phyloP scores from a whole-genome alignment of 2,113 vertebrate species.

The Caracal caracal region DNA sequence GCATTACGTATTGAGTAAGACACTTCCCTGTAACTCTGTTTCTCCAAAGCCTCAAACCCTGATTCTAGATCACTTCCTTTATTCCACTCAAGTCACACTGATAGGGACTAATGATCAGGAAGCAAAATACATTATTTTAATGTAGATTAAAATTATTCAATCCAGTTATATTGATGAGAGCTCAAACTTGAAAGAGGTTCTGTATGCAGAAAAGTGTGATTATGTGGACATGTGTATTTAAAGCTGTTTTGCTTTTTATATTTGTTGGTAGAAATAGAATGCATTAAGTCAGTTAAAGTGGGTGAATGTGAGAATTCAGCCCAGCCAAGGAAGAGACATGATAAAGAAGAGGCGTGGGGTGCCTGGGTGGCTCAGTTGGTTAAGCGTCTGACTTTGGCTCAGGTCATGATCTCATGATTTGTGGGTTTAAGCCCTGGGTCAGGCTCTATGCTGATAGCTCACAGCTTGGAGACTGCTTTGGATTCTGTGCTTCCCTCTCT shows the following conservation, averaged over 20 bases:
- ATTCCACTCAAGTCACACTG: not conserved
- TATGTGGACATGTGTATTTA: not conserved
- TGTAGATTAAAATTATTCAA: not conserved
- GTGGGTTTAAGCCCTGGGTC: no score
- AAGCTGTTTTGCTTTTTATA: not conserved
- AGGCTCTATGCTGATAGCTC: no score
- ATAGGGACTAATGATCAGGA: not conserved
- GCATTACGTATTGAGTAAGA: not conserved
- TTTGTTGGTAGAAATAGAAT: not conserved
- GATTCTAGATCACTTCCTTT: not conserved
- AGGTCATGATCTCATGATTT: no score
- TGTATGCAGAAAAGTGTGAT: not conserved
- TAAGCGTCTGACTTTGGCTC: no score
- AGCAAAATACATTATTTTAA: not conserved
- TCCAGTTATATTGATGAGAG: not conserved
- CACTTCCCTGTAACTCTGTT: not conserved
- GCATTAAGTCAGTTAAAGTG: not conserved
- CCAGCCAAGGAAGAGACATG: not conserved
- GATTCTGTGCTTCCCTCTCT: no score
- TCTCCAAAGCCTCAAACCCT: not conserved
- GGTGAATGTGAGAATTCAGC: not conserved
- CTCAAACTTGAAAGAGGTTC: not conserved
- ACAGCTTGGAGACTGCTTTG: no score
- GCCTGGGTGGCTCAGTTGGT: no score
- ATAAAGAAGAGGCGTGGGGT: not conserved